Conservation (phyloP, 2,888 invertebrate species). For the Clanis bilineata region DNA sequence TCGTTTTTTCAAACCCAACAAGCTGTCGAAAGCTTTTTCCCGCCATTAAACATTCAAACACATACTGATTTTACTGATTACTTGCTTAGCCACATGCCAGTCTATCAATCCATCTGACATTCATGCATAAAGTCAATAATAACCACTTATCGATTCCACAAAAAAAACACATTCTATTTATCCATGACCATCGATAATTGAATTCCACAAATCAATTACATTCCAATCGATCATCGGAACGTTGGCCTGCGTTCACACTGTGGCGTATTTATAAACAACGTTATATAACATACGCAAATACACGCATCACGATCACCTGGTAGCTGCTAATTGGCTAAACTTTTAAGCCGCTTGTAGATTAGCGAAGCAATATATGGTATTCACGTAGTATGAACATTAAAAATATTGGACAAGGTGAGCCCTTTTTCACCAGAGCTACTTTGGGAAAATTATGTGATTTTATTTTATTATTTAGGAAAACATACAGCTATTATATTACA, state of each 20-base stretch:
- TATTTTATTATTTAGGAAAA: too few species aligned
- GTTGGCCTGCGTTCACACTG: not conserved
- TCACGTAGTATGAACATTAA: too few species aligned
- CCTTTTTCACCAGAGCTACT: too few species aligned
- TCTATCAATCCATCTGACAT: not conserved
- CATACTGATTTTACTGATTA: not conserved
- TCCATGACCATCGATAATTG: not conserved
- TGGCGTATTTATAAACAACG: constrained; percentile 29
- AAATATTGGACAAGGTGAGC: too few species aligned
- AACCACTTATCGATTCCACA: not conserved
- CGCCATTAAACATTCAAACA: not conserved
- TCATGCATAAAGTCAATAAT: not conserved
- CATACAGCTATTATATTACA: too few species aligned
- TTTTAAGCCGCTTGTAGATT: not conserved
- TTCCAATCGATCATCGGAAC: not conserved
- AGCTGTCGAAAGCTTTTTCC: not conserved
- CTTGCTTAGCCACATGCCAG: not conserved
- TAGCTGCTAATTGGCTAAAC: constrained; percentile 51
- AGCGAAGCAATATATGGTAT: too few species aligned
- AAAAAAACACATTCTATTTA: not conserved
- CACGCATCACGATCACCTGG: constrained; percentile 44
- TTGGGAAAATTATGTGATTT: too few species aligned
- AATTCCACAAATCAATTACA: constrained; percentile 8
- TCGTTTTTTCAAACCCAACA: too few species aligned
- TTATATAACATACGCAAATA: constrained; percentile 25